phyloP scores from a whole-genome alignment of 2,797 vertebrate genomes.

The Cephalopachus bancanus region DNA sequence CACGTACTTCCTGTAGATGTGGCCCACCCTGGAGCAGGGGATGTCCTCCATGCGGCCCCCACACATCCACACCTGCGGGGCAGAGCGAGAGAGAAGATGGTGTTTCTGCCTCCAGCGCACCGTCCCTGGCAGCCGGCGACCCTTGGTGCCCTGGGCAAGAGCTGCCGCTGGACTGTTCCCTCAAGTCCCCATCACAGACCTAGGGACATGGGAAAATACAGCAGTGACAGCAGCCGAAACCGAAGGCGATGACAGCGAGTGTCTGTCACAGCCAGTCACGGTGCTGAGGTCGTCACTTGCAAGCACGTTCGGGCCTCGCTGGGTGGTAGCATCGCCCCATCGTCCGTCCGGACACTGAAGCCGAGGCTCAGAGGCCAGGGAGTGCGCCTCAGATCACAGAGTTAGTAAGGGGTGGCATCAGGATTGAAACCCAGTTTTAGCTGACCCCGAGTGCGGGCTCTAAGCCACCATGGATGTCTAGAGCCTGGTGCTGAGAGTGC shows the following conservation, averaged over 20 bases:
- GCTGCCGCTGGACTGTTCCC: not conserved
- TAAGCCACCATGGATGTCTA: no score
- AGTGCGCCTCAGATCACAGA: not conserved
- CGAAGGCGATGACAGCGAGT: not conserved
- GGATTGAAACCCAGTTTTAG: not conserved
- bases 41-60: slow-evolving; percentile 98
- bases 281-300: fast-evolving
- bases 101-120: not conserved
- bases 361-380: not conserved
- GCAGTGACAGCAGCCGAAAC: not conserved
- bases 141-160: not conserved
- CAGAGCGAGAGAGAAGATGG: slow-evolving; percentile 30
- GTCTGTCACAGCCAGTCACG: not conserved
- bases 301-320: fast-evolving
- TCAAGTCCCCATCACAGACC: not conserved
- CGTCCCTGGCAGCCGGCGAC: not conserved
- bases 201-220: fast-evolving
- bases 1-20: slow-evolving; percentile 98
- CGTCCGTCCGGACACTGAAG: not conserved
- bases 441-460: not conserved
- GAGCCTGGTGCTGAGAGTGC: not conserved
- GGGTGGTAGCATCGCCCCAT: not conserved
- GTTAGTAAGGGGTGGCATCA: not conserved
- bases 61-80: slow-evolving; percentile 98
- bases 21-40: slow-evolving; percentile 98